phyloP scores from a whole-genome alignment of 2,797 vertebrate genomes.

The Cryptoprocta ferox region DNA sequence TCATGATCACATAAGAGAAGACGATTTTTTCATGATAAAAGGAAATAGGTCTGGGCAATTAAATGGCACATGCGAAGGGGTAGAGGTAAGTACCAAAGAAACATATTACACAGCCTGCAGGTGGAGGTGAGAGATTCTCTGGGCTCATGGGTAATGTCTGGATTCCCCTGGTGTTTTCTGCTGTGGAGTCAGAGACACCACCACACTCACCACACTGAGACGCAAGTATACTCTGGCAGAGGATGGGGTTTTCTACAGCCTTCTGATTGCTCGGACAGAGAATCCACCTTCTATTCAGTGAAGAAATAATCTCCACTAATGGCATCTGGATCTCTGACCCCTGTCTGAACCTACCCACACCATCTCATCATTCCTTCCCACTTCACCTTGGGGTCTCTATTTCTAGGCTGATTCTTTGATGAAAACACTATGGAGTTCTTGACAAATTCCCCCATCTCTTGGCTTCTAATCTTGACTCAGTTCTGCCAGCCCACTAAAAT shows the following conservation, averaged over 20 bases:
- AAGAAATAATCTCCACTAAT: not conserved
- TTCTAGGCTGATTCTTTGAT: not conserved
- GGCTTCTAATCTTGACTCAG: not conserved
- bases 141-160: not conserved
- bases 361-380: not conserved
- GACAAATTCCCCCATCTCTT: not conserved
- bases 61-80: not conserved
- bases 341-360: not conserved
- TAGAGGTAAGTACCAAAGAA: not conserved
- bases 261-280: not conserved
- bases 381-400: not conserved
- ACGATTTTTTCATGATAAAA: not conserved
- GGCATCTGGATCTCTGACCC: not conserved
- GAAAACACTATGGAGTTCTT: not conserved
- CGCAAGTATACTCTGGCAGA: not conserved
- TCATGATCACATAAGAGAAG: not conserved
- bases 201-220: accelerated
- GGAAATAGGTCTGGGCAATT: not conserved
- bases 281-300: not conserved
- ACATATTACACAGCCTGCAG: not conserved
- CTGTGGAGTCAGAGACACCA: not conserved
- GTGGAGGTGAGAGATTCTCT: accelerated
- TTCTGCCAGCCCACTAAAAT: not conserved
- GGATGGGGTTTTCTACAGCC: not conserved
- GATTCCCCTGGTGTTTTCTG: not conserved